Evolutionary conservation across 2,113 vertebrate species (phyloP), one percentile per base, ranked within the genome.

Genomic region (Columba livia): DNA sequence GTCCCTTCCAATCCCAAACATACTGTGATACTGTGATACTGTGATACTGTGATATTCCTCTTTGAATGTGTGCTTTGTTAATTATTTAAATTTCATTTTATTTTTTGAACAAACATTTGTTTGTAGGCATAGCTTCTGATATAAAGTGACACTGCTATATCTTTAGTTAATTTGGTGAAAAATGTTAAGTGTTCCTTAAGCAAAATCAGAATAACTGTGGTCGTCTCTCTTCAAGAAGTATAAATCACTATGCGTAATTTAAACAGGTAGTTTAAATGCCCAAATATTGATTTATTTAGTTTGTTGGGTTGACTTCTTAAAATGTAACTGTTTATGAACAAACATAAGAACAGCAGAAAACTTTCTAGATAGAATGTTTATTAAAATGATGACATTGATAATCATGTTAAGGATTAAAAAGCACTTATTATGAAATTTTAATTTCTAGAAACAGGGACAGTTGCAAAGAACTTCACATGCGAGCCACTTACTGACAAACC

Each of bases 121-220:
- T 72, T 53, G 7, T 32, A 81, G 10, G 29, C 23, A 64, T 36
- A n/a, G 3, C 11, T 81, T 85, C 25, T 81, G 21, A 77, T 74
- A 21, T 53, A 38, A 58, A 83, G 23, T 29, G 23, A 32, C 20
- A 47, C 4, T 32, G 5, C 1, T 79, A 36, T 14, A 32, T 34
- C 32, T 64, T 78, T 48, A 57, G 4, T 15, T 71, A 72, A 51
- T 6, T 56, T 48, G 2, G 9, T 61, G 10, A 32, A 62, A 89
- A 81, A 15, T 9, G 6, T 0, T 65, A 51, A 47, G 8, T 0
- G 0, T 12, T 83, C 9, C 17, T 31, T 65, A 40, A 47, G 7
- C 9, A 70, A 51, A 84, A 51, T 2, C 2, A 29, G 23, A 36
- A 71, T 61, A 53, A 31, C 4, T 26, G 5, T 53, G 8, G 6